Evolutionary conservation across 2,113 vertebrate genomes (phyloP).

Genomic region (Mesitornis unicolor): DNA sequence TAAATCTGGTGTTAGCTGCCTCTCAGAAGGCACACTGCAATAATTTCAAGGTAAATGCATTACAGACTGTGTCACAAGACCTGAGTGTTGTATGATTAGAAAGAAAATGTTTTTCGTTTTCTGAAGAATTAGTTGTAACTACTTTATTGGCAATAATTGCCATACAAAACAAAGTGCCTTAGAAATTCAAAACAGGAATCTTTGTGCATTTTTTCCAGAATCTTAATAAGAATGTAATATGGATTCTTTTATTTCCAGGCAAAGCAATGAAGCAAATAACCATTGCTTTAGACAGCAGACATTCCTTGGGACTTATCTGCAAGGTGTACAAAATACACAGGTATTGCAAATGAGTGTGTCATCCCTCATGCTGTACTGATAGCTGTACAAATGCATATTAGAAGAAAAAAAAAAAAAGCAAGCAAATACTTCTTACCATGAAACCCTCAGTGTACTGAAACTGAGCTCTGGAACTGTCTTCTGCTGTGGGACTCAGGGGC

Average conservation of each 20-base stretch:
- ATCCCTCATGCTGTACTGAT: neutral
- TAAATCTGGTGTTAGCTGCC: neutral
- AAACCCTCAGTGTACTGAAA: constrained; percentile 91
- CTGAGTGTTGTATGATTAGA: neutral
- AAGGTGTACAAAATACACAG: neutral
- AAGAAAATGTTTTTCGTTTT: neutral
- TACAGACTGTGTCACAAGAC: neutral
- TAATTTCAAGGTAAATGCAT: neutral
- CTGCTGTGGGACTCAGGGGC: constrained; percentile 90
- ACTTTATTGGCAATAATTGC: neutral
- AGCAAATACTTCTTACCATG: constrained; percentile 83
- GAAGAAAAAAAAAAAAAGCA: neutral
- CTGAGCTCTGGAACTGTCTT: constrained; percentile 86
- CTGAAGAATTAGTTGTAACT: neutral
- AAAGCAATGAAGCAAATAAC: neutral
- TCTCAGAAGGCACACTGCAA: neutral
- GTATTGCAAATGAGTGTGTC: neutral
- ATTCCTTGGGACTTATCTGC: neutral
- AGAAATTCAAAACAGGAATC: neutral
- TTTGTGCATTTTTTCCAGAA: neutral
- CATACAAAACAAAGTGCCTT: neutral
- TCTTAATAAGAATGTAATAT: neutral
- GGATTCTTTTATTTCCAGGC: neutral
- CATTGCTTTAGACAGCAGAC: neutral
- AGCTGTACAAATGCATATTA: neutral